A percentile compares a stretch with the other conserved stretches of the same genome.
phyloP scores from a whole-genome alignment of 2,113 vertebrate genomes.

The Ammodytes marinus region DNA sequence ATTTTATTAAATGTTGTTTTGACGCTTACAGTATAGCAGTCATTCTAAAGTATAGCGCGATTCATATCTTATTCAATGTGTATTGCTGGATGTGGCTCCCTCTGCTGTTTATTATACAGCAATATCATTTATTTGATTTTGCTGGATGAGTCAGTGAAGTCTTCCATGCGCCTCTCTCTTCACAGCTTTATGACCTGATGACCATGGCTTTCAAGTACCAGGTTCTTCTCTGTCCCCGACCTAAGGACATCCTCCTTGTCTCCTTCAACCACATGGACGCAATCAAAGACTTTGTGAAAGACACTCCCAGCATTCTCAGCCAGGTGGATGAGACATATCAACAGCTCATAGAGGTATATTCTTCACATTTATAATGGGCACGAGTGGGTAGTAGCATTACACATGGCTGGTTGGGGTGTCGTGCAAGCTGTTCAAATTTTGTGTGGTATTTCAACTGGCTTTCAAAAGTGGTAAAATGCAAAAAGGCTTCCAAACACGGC shows the following conservation, averaged over 20 bases:
- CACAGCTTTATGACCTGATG: conserved; percentile 98
- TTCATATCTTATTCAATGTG: neutral
- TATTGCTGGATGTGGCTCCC: conserved; percentile 54
- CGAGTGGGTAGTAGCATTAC: neutral
- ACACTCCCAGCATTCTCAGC: conserved; percentile 90
- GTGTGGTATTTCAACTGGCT: neutral
- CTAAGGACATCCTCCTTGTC: conserved; percentile 94
- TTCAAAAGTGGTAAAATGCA: neutral
- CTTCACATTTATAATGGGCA: neutral
- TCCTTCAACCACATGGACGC: conserved; percentile 98
- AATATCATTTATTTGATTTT: conserved; percentile 8
- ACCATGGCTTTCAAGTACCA: conserved; percentile 99
- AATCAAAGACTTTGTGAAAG: conserved; percentile 93
- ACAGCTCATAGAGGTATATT: conserved; percentile 90
- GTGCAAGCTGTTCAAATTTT: neutral
- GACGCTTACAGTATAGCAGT: neutral
- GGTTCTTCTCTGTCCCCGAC: conserved; percentile 93
- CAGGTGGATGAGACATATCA: conserved; percentile 94
- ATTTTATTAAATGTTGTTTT: neutral
- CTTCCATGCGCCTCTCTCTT: conserved; percentile 18
- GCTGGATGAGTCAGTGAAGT: neutral
- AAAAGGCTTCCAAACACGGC: neutral
- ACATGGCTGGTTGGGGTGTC: neutral
- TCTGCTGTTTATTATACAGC: conserved; percentile 58
- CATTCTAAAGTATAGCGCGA: neutral